Evolutionary conservation across 2,888 invertebrate genomes (phyloP).

Genomic region (Amphipoea lucens): DNA sequence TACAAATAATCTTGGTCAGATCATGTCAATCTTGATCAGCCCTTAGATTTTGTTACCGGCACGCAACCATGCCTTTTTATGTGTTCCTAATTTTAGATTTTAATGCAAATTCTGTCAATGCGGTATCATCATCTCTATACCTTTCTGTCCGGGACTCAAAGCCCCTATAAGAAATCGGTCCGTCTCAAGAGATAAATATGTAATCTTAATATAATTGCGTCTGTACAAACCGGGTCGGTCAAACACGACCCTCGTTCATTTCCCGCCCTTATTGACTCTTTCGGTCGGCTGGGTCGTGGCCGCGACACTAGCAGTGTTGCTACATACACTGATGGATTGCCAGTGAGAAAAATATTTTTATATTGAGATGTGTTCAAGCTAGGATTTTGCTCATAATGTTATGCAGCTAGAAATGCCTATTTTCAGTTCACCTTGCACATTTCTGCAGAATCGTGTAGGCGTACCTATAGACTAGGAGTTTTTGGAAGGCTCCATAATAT

Average conservation of each 20-base stretch:
- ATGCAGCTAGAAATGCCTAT: not conserved
- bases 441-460: not conserved
- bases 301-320: constrained; percentile 63
- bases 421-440: not conserved
- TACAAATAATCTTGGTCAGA: not conserved
- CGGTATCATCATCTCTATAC: constrained; percentile 66
- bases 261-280: constrained; percentile 84
- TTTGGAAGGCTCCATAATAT: not conserved
- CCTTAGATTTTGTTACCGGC: too few species aligned
- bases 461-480: not conserved
- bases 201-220: constrained; percentile 89
- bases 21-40: not conserved
- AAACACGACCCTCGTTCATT: constrained; percentile 74
- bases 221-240: constrained; percentile 77
- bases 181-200: constrained; percentile 87
- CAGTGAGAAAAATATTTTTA: constrained; percentile 32
- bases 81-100: not conserved
- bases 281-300: constrained; percentile 69
- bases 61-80: not conserved
- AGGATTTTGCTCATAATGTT: not conserved
- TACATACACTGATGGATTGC: constrained; percentile 54
- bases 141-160: constrained; percentile 48
- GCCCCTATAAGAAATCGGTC: constrained; percentile 85
- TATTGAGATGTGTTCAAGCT: not conserved
- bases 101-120: not conserved